Evolutionary conservation across 2,888 invertebrate genomes (phyloP).

Genomic region (Spisula solida): DNA sequence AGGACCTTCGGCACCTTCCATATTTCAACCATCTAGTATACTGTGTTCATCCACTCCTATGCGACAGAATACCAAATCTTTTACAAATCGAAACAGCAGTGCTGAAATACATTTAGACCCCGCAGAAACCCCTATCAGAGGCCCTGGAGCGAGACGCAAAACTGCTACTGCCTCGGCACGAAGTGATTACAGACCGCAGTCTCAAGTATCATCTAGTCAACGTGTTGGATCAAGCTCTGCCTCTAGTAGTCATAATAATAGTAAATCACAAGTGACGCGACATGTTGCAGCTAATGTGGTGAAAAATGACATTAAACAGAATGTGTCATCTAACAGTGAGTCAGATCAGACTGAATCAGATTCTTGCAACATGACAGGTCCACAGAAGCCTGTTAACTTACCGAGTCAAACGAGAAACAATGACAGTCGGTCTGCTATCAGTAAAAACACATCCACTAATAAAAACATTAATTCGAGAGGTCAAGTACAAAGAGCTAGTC

Average conservation of each 20-base stretch:
- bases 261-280: conserved; percentile 49
- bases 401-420: conserved; percentile 37
- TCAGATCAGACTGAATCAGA: conserved; percentile 83
- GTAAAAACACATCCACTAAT: conserved; percentile 30
- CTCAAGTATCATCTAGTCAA: conserved; percentile 31
- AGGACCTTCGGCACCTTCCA: conserved; percentile 81
- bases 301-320: conserved; percentile 46
- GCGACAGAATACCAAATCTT: conserved; percentile 72
- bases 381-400: conserved; percentile 62
- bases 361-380: conserved; percentile 79
- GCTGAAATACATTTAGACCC: conserved; percentile 79
- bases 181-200: conserved; percentile 22
- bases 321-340: conserved; percentile 71
- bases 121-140: conserved; percentile 81
- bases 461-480: conserved; percentile 38
- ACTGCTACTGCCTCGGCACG: conserved; percentile 62
- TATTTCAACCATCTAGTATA: conserved; percentile 83
- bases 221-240: conserved; percentile 31
- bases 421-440: conserved; percentile 37
- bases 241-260: conserved; percentile 53
- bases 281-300: conserved; percentile 46
- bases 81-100: conserved; percentile 63
- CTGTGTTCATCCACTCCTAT: conserved; percentile 83
- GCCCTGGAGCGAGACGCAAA: conserved; percentile 78
- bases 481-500: conserved; percentile 34